phyloP scores from a whole-genome alignment of 2,888 invertebrate species.

The Molorchus minor region DNA sequence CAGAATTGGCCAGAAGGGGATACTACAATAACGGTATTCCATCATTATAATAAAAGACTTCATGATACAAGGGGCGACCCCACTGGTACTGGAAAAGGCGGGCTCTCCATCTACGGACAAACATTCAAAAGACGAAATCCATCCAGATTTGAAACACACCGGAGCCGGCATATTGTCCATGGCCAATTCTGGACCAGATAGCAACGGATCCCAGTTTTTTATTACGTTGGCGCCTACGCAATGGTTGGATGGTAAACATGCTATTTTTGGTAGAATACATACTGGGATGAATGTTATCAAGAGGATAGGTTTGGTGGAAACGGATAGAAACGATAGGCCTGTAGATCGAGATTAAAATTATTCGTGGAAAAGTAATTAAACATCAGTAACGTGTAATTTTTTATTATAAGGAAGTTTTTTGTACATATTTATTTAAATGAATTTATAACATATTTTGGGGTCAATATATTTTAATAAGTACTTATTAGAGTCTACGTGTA shows the following conservation, averaged over 20 bases:
- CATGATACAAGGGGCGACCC: slow-evolving; percentile 98
- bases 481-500: no score
- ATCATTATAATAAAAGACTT: slow-evolving; percentile 93
- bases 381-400: slow-evolving; percentile 35
- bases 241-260: slow-evolving; percentile 97
- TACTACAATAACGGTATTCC: slow-evolving; percentile 98
- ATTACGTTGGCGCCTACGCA: slow-evolving; percentile 96
- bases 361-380: slow-evolving; percentile 67
- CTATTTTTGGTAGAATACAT: slow-evolving; percentile 92
- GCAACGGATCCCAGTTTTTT: slow-evolving; percentile 99
- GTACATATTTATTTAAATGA: background rate
- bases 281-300: slow-evolving; percentile 92
- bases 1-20: slow-evolving; percentile 89
- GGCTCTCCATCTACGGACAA: slow-evolving; percentile 95
- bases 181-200: slow-evolving; percentile 98
- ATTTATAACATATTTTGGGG: background rate
- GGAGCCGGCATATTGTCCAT: slow-evolving; percentile 91
- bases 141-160: slow-evolving; percentile 93
- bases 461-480: no score
- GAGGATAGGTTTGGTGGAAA: slow-evolving; percentile 92
- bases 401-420: slow-evolving; percentile 11
- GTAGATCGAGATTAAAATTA: slow-evolving; percentile 86
- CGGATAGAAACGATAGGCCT: slow-evolving; percentile 91
- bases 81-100: slow-evolving; percentile 88
- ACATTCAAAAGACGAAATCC: slow-evolving; percentile 96